These are phyloP conservation scores for Volucella inflata DNA, from an alignment of 2,888 invertebrate genomes.

Conservation along the genomic window DNA sequence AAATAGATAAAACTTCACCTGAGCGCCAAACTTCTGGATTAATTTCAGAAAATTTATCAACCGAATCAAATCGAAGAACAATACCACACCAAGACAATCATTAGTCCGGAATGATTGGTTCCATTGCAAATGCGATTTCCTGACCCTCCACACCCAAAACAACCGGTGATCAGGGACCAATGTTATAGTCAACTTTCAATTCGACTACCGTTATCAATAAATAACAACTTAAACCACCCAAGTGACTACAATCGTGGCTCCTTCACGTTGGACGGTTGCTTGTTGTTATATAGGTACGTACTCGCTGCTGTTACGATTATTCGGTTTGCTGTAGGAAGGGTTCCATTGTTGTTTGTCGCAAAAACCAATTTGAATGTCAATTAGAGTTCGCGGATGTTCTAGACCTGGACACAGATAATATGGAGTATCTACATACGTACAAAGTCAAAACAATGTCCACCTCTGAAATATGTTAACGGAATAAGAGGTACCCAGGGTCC, in stretches of 20 bases:
- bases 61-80: slow-evolving; percentile 64
- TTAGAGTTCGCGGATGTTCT: slow-evolving; percentile 56
- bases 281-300: too few species aligned
- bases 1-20: slow-evolving; percentile 53
- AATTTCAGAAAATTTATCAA: slow-evolving; percentile 71
- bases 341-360: slow-evolving; percentile 67
- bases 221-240: slow-evolving; percentile 68
- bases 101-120: slow-evolving; percentile 71
- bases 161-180: slow-evolving; percentile 9
- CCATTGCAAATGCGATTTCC: slow-evolving; percentile 58
- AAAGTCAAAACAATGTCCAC: slow-evolving; percentile 43
- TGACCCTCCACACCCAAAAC: slow-evolving; percentile 11
- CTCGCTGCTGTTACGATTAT: too few species aligned
- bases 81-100: slow-evolving; percentile 52
- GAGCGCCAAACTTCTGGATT: slow-evolving; percentile 57
- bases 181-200: slow-evolving; percentile 44
- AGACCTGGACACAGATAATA: slow-evolving; percentile 10
- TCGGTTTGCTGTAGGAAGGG: too few species aligned
- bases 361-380: slow-evolving; percentile 70
- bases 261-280: too few species aligned
- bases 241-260: slow-evolving; percentile 19
- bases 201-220: slow-evolving; percentile 72
- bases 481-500: not conserved
- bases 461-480: slow-evolving; percentile 34
- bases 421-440: not conserved